Evolutionary conservation across 2,888 invertebrate species (phyloP).

Genomic region (Diogma glabrata): DNA sequence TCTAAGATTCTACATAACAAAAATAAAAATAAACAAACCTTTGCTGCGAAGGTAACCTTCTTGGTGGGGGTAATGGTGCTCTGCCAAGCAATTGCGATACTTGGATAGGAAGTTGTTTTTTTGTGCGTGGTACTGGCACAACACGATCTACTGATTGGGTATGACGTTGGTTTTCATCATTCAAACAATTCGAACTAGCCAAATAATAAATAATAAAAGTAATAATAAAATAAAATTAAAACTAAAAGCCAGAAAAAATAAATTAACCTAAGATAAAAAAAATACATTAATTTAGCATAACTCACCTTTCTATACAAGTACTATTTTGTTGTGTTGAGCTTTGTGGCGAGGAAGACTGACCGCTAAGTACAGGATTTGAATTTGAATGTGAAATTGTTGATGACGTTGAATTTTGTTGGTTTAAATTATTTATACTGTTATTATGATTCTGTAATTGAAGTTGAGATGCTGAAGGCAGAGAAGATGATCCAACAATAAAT

Average conservation of each 20-base stretch:
- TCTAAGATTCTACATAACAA: too few species aligned
- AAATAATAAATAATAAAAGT: conserved; percentile 1
- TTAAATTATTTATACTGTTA: neutral
- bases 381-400: conserved; percentile 13
- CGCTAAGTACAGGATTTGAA: conserved; percentile 12
- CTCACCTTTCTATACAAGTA: neutral
- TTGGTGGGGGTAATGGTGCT: conserved; percentile 31
- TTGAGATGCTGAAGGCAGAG: conserved; percentile 5
- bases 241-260: neutral
- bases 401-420: conserved; percentile 14
- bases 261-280: neutral
- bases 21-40: conserved; percentile 30
- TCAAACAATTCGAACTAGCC: neutral
- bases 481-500: conserved; percentile 18
- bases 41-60: conserved; percentile 28
- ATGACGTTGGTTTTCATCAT: neutral
- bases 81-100: conserved; percentile 22
- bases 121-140: conserved; percentile 28
- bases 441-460: conserved; percentile 5
- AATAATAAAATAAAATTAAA: neutral
- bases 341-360: neutral
- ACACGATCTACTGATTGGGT: conserved; percentile 7
- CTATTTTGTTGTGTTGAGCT: neutral
- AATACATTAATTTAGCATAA: neutral
- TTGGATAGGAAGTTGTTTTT: conserved; percentile 25